Evolutionary conservation across 2,888 invertebrate species (phyloP).

Genomic region (Clistopyga incitator): DNA sequence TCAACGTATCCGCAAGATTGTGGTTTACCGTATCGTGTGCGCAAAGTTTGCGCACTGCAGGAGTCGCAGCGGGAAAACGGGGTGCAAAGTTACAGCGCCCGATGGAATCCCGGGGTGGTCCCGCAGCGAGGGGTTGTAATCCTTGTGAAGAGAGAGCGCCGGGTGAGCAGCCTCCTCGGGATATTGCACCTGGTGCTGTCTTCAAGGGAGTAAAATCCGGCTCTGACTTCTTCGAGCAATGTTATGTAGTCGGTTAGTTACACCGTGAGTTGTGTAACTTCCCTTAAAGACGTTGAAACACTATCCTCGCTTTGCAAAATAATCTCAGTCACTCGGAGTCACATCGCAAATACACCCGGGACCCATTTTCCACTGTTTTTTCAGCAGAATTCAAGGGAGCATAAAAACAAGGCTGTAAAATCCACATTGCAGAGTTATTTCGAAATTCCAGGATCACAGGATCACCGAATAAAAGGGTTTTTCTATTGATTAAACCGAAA

Average conservation of each 20-base stretch:
- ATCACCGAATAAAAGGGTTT: neutral
- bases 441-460: neutral
- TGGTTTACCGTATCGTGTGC: slow-evolving; percentile 63
- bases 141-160: slow-evolving; percentile 63
- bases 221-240: slow-evolving; percentile 60
- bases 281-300: slow-evolving; percentile 35
- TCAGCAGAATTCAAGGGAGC: neutral
- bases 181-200: slow-evolving; percentile 69
- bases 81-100: slow-evolving; percentile 46
- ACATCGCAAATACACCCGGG: neutral
- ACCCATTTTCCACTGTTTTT: neutral
- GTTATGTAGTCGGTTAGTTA: slow-evolving; percentile 34
- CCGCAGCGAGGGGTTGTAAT: slow-evolving; percentile 63
- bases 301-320: slow-evolving; percentile 14
- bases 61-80: slow-evolving; percentile 63
- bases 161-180: slow-evolving; percentile 47
- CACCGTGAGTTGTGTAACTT: neutral
- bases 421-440: neutral
- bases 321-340: neutral
- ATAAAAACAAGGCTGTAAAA: neutral
- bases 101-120: slow-evolving; percentile 35
- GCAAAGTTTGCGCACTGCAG: slow-evolving; percentile 53
- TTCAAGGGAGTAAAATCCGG: slow-evolving; percentile 68
- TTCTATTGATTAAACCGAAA: too few species aligned
- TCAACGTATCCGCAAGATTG: slow-evolving; percentile 61